Conservation (phyloP, 1,140 invertebrate genomes). For the Zaprionus capensis region DNA sequence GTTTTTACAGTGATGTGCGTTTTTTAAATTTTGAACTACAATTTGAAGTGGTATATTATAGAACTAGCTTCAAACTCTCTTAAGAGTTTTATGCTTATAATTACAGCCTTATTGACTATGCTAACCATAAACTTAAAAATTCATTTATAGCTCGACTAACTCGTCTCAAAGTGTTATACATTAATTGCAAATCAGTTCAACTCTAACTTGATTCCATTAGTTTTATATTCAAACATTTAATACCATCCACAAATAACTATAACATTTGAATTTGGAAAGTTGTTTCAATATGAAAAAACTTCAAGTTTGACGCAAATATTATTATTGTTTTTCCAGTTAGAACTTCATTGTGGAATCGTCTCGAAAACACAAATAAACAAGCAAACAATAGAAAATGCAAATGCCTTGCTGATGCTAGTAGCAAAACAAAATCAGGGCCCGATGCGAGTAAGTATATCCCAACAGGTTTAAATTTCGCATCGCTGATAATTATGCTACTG, state of each 20-base stretch:
- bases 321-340: slow-evolving; percentile 45
- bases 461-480: slow-evolving; percentile 58
- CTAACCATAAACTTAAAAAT: background rate
- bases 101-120: background rate
- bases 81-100: background rate
- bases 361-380: slow-evolving; percentile 14
- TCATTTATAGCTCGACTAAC: background rate
- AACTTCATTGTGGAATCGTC: slow-evolving; percentile 51
- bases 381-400: slow-evolving; percentile 71
- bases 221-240: slow-evolving; percentile 14
- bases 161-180: slow-evolving; percentile 11
- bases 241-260: slow-evolving; percentile 12
- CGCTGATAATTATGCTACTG: slow-evolving; percentile 58
- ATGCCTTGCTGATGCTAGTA: slow-evolving; percentile 17
- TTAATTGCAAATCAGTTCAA: slow-evolving; percentile 28
- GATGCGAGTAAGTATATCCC: slow-evolving; percentile 10
- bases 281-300: slow-evolving; percentile 30
- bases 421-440: background rate
- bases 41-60: too few relatives aligned
- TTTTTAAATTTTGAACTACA: too few relatives aligned
- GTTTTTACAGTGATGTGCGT: too few relatives aligned
- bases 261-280: slow-evolving; percentile 56
- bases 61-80: background rate
- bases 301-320: slow-evolving; percentile 27
- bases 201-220: slow-evolving; percentile 28